Percentiles rank a stretch among this genome's conserved stretches.
These are phyloP conservation scores for Nettapus auritus DNA, from an alignment of 2,113 vertebrate genomes.

Conservation along the genomic window DNA sequence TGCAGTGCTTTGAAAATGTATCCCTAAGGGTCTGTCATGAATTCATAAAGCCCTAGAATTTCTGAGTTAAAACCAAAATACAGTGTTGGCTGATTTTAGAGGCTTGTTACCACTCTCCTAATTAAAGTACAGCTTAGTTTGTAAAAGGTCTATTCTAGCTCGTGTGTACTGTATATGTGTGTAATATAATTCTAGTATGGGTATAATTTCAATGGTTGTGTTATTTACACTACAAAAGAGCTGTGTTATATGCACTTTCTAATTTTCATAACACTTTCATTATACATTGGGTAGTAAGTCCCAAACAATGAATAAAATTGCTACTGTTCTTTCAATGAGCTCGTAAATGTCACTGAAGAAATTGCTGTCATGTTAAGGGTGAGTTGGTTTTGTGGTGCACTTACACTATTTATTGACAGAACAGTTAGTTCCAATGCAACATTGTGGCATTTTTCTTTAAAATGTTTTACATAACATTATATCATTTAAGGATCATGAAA, in stretches of 20 bases:
- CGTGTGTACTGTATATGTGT: background rate
- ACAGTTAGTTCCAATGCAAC: constrained; percentile 36
- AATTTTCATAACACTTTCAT: constrained; percentile 63
- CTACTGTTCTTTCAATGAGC: constrained; percentile 50
- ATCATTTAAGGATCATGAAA: constrained; percentile 29
- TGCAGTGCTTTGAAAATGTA: constrained; percentile 69
- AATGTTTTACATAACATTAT: constrained; percentile 9
- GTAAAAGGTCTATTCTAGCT: constrained; percentile 17
- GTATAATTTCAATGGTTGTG: constrained; percentile 41
- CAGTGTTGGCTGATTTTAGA: constrained; percentile 61
- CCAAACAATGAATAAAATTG: constrained; percentile 48
- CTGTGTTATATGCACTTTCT: background rate
- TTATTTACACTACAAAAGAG: constrained; percentile 53
- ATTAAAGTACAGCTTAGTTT: constrained; percentile 50
- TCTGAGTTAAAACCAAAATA: constrained; percentile 68
- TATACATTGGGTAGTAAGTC: constrained; percentile 38
- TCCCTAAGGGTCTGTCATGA: constrained; percentile 71
- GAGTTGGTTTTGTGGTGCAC: constrained; percentile 47
- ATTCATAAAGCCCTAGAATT: constrained; percentile 72
- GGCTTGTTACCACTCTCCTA: constrained; percentile 57
- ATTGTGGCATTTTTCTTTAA: constrained; percentile 17
- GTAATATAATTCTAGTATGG: background rate
- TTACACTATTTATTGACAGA: constrained; percentile 32
- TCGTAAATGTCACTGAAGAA: constrained; percentile 36
- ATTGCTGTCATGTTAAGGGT: constrained; percentile 53